These are phyloP conservation scores for Acanthoscelides obtectus DNA, from an alignment of 2,888 invertebrate genomes.

Conservation along the genomic window DNA sequence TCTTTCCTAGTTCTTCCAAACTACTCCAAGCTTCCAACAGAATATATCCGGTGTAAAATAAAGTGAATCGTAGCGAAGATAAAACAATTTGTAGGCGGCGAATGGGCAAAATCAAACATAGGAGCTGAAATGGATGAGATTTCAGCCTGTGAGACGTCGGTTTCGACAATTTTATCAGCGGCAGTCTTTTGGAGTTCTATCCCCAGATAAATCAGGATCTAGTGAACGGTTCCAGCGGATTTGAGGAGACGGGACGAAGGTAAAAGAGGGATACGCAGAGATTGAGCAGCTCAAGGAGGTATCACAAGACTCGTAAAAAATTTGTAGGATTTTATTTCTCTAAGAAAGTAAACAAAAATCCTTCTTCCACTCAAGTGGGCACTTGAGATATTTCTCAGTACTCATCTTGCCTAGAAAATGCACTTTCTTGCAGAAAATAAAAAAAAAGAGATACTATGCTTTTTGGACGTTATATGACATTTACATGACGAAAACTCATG, in stretches of 20 bases:
- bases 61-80: constrained; percentile 19
- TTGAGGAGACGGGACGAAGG: background rate
- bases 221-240: constrained; percentile 5
- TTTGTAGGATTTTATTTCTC: background rate
- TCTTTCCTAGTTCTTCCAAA: background rate
- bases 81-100: constrained; percentile 31
- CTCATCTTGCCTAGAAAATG: too few species aligned
- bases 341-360: too few species aligned
- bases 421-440: too few species aligned
- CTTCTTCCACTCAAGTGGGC: too few species aligned
- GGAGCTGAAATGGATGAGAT: constrained; percentile 23
- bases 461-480: too few species aligned
- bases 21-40: background rate
- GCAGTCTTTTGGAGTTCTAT: constrained; percentile 18
- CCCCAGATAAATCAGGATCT: constrained; percentile 19
- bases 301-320: background rate
- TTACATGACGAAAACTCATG: too few species aligned
- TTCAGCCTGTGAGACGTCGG: constrained; percentile 14
- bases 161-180: constrained; percentile 22
- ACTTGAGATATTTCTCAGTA: too few species aligned
- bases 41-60: constrained; percentile 9
- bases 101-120: constrained; percentile 25
- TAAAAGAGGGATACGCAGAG: background rate
- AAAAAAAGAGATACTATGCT: too few species aligned
- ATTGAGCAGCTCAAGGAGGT: background rate